A percentile compares a stretch with the other conserved stretches of the same genome.
Conservation (phyloP, 2,113 vertebrate genomes). For the Maccullochella peelii region DNA sequence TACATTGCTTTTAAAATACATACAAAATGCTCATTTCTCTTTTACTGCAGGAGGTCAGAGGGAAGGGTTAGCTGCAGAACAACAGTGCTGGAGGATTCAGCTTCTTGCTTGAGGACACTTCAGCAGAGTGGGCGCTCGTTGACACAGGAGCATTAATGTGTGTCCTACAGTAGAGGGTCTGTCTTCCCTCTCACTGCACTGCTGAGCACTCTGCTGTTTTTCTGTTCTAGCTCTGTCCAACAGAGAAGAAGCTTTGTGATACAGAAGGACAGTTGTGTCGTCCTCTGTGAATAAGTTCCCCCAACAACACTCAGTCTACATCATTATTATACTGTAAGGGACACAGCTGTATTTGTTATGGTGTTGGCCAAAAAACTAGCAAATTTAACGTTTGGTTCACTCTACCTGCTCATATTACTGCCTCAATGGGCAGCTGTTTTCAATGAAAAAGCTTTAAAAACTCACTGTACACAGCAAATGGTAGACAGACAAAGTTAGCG, state of each 20-base stretch:
- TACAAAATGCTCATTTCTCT: not conserved
- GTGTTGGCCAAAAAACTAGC: not conserved
- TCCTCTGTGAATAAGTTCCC: conserved; percentile 16
- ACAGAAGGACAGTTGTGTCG: conserved; percentile 31
- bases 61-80: conserved; percentile 34
- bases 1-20: conserved; percentile 11
- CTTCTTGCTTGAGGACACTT: conserved; percentile 65
- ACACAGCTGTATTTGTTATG: not conserved
- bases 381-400: not conserved
- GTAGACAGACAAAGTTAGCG: no score
- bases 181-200: conserved; percentile 40
- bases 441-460: no score
- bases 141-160: conserved; percentile 50
- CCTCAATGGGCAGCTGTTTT: not conserved
- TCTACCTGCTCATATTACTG: not conserved
- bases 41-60: conserved; percentile 23
- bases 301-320: not conserved
- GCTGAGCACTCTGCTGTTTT: conserved; percentile 27
- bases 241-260: conserved; percentile 27
- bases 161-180: conserved; percentile 41
- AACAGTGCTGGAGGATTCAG: conserved; percentile 41
- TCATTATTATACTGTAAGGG: not conserved
- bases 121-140: conserved; percentile 55
- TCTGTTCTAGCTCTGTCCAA: conserved; percentile 24
- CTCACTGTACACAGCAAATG: no score